Conservation (phyloP, 1,140 invertebrate species). For the Drosophila santomea region DNA sequence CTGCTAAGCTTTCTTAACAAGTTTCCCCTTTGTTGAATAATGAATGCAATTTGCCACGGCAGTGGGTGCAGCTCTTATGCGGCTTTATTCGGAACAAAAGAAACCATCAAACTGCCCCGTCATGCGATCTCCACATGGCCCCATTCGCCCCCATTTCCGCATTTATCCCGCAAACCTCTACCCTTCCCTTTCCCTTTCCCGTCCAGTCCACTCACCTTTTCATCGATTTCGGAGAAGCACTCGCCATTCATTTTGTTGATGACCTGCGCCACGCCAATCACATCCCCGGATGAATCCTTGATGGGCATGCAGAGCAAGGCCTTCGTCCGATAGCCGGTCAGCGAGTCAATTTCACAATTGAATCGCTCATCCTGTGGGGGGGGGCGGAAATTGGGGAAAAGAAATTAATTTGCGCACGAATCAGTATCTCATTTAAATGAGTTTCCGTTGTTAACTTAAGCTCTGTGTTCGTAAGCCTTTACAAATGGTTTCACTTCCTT, state of each 20-base stretch:
- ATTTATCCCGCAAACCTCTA: neutral
- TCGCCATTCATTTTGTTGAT: conserved; percentile 96
- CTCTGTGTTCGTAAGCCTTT: neutral
- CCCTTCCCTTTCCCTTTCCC: conserved; percentile 10
- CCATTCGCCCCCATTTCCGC: conserved; percentile 5
- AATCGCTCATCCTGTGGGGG: conserved; percentile 92
- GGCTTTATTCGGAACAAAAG: conserved; percentile 50
- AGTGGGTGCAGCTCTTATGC: conserved; percentile 24
- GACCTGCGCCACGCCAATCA: conserved; percentile 97
- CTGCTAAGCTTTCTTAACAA: conserved; percentile 59
- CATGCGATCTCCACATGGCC: conserved; percentile 14
- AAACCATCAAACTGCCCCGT: conserved; percentile 22
- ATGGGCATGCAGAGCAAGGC: conserved; percentile 98
- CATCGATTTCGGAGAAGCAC: conserved; percentile 93
- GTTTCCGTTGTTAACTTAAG: conserved; percentile 2
- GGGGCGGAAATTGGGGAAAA: conserved; percentile 6
- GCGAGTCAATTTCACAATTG: conserved; percentile 96
- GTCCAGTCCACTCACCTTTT: conserved; percentile 87
- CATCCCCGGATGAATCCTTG: conserved; percentile 96
- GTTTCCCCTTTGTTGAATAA: conserved; percentile 64
- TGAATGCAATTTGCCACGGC: conserved; percentile 67
- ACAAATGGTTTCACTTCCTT: neutral
- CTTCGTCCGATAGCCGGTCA: conserved; percentile 96
- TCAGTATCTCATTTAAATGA: conserved; percentile 15
- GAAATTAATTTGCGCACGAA: conserved; percentile 21